A percentile compares a stretch with the other conserved stretches of the same genome.
Evolutionary conservation across 2,113 vertebrate genomes (phyloP).

Genomic region (Bos indicus): DNA sequence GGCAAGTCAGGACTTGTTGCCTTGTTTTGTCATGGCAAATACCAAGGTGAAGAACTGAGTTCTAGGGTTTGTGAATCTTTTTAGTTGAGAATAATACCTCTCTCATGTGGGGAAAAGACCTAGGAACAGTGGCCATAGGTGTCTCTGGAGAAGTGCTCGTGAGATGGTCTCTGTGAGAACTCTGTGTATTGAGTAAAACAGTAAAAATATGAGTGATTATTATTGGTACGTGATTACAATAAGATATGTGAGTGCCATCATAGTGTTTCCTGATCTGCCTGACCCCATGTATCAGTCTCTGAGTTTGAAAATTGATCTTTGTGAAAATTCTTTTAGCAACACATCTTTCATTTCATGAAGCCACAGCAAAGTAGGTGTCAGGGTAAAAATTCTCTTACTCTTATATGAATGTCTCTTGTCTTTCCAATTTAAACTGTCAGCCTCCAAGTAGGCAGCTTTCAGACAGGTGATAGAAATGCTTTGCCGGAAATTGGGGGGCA

Average conservation of each 20-base stretch:
- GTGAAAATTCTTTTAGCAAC: neutral
- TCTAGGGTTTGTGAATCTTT: neutral
- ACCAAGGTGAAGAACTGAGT: neutral
- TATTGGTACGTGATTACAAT: fast-evolving
- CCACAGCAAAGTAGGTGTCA: neutral
- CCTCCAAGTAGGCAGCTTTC: neutral
- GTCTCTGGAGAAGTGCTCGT: neutral
- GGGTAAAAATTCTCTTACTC: neutral
- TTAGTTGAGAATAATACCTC: neutral
- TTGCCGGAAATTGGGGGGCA: neutral
- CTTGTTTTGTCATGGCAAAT: neutral
- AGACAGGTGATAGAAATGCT: neutral
- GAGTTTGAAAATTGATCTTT: neutral
- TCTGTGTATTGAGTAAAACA: neutral
- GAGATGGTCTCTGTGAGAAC: neutral
- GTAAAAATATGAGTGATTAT: neutral
- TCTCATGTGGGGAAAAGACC: neutral
- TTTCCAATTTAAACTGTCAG: neutral
- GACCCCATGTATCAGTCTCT: neutral
- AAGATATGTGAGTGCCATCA: neutral
- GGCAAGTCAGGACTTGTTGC: neutral
- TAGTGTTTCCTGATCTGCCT: neutral
- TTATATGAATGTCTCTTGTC: neutral
- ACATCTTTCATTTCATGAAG: neutral
- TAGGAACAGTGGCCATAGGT: too few species aligned